phyloP scores from a whole-genome alignment of 2,888 invertebrate species.

The Polyommatus iphigenia region DNA sequence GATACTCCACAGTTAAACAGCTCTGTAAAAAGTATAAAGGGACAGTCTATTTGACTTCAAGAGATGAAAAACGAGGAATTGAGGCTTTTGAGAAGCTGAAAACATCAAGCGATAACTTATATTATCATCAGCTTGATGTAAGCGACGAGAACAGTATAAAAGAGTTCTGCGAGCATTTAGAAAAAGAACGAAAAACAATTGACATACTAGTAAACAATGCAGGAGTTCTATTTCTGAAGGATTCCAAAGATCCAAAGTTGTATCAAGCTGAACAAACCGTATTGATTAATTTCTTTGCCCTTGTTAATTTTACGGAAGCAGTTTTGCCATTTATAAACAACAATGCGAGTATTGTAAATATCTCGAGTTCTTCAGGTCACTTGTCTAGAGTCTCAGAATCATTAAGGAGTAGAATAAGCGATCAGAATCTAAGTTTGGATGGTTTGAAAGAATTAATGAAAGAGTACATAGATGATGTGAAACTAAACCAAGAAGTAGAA shows the following conservation, averaged over 20 bases:
- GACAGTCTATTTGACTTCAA: constrained; percentile 84
- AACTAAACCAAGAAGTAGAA: constrained; percentile 49
- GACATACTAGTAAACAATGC: constrained; percentile 89
- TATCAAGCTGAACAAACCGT: constrained; percentile 62
- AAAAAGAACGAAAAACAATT: constrained; percentile 80
- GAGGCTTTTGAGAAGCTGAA: constrained; percentile 80
- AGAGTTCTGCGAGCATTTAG: constrained; percentile 76
- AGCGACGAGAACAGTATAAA: constrained; percentile 79
- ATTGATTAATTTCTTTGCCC: constrained; percentile 60
- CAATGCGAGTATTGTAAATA: constrained; percentile 85
- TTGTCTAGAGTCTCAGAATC: constrained; percentile 80
- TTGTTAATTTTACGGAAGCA: constrained; percentile 73
- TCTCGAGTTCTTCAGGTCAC: constrained; percentile 86
- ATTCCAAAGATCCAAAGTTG: constrained; percentile 56
- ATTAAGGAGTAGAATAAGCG: constrained; percentile 69
- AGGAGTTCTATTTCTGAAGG: constrained; percentile 71
- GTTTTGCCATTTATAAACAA: constrained; percentile 84
- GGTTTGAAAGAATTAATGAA: constrained; percentile 80
- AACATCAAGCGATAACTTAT: constrained; percentile 66
- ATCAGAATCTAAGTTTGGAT: constrained; percentile 73
- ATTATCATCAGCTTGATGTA: constrained; percentile 86
- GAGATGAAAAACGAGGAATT: constrained; percentile 79
- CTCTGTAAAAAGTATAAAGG: constrained; percentile 84
- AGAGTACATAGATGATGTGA: constrained; percentile 81
- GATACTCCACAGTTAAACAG: constrained; percentile 83